These are phyloP conservation scores for Idaea straminata DNA, from an alignment of 2,888 invertebrate species.

Conservation along the genomic window DNA sequence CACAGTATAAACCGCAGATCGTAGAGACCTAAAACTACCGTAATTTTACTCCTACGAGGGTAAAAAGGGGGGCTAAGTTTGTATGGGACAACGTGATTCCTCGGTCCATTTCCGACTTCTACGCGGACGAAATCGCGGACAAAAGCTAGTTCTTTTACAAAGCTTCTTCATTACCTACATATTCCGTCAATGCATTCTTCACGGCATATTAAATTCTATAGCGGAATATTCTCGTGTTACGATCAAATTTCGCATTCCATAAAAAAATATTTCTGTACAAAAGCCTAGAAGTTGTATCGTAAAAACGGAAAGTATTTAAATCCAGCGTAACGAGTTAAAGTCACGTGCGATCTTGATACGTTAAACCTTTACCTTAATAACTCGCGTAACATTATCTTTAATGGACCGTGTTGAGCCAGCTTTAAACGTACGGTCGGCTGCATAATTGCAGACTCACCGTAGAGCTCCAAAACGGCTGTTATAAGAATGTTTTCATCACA, in stretches of 20 bases:
- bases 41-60: no score
- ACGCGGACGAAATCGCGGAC: no score
- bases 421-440: background rate
- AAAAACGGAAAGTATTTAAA: slow-evolving; percentile 43
- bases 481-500: no score
- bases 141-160: no score
- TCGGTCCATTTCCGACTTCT: no score
- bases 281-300: slow-evolving; percentile 26
- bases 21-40: no score
- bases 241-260: slow-evolving; percentile 2
- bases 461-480: no score
- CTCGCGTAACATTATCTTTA: slow-evolving; percentile 19
- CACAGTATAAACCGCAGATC: no score
- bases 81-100: no score
- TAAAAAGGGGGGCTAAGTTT: no score
- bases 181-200: background rate
- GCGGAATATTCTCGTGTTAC: background rate
- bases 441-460: no score
- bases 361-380: slow-evolving; percentile 38
- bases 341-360: slow-evolving; percentile 47
- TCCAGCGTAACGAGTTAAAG: slow-evolving; percentile 41
- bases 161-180: no score
- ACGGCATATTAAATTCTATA: background rate
- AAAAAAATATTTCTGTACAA: slow-evolving; percentile 6
- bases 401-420: background rate